Base-by-base conservation (phyloP, 2,797 vertebrate species). In the Gallinago nigripennis region DNA sequence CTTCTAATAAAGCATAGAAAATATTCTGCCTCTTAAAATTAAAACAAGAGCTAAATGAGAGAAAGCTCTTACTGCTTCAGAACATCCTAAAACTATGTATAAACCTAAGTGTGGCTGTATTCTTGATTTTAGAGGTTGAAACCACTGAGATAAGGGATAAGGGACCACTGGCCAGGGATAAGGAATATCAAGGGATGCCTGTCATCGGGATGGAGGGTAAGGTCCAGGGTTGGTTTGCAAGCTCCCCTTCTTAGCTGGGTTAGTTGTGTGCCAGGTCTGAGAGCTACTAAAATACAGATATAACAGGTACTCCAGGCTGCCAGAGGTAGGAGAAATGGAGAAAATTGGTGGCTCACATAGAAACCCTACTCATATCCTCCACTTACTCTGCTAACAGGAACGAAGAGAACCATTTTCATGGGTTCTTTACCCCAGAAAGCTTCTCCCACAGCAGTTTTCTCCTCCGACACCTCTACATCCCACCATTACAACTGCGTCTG, bases 401-500 rank as follows among this genome's bases (percentile, higher is more conserved):
- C 21, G 56, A 86, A 45, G 8, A 76, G 35, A 73, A 56, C 9
- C 9, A 11, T 76, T 92, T 82, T 27, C 16, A 16, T 50, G 2
- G 1, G 13, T 87, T 78, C 41, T 88, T 81, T 46, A 35, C 11
- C 39, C 15, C 17, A 58, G n/a, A 88, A 89, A 56, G 1, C 28
- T 82, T 73, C 30, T 72, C 68, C 11, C 21, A 48, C 46, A 69
- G 11, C 72, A 63, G 0, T 5, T 8, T 30, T 78, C 27, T 73
- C 11, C 68, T 87, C 72, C 3, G 12, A 12, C 24, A 11, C 18
- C 28, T 66, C n/a, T 48, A 35, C 19, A 30, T 7, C 31, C 28
- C 21, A 30, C 9, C 0, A 0, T 63, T 45, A 5, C 1, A 3
- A 9, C 28, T 18, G 31, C 43, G 8, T 46, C 72, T 88, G 2